A percentile compares a stretch with the other conserved stretches of the same genome.
Evolutionary conservation across 2,797 vertebrate genomes (phyloP).

Genomic region (Leuciscus waleckii): DNA sequence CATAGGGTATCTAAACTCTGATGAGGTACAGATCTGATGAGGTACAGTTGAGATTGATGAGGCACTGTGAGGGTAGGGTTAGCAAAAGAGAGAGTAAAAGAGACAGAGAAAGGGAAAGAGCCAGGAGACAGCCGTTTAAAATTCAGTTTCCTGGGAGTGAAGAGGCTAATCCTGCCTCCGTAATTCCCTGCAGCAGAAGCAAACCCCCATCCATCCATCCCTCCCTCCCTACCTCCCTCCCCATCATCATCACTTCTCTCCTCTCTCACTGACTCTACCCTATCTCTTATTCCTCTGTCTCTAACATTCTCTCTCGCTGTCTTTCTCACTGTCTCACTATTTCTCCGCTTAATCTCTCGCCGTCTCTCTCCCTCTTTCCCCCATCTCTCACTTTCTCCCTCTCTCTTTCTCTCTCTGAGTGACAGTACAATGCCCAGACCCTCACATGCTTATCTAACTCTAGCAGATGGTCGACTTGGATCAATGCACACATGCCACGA

Average conservation of each 20-base stretch:
- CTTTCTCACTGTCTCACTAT: slow-evolving; percentile 54
- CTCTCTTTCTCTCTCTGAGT: slow-evolving; percentile 88
- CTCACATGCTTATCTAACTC: slow-evolving; percentile 99
- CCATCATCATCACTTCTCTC: slow-evolving; percentile 57
- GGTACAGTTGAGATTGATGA: slow-evolving; percentile 49
- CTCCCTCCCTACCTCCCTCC: slow-evolving; percentile 56
- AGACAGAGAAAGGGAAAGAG: slow-evolving; percentile 66
- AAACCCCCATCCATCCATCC: slow-evolving; percentile 82
- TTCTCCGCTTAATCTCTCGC: slow-evolving; percentile 75
- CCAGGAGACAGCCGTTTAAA: slow-evolving; percentile 94
- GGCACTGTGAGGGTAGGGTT: slow-evolving; percentile 45
- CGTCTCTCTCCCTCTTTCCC: slow-evolving; percentile 69
- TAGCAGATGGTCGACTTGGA: slow-evolving; percentile 99
- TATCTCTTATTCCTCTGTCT: slow-evolving; percentile 68
- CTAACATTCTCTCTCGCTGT: slow-evolving; percentile 59
- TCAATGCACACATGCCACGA: slow-evolving; percentile 99
- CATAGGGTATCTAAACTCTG: slow-evolving; percentile 38
- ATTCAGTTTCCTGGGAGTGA: slow-evolving; percentile 99
- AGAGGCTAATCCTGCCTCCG: slow-evolving; percentile 99
- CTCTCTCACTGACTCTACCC: slow-evolving; percentile 84
- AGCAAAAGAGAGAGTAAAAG: slow-evolving; percentile 69
- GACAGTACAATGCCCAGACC: slow-evolving; percentile 99
- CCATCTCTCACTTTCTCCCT: slow-evolving; percentile 74
- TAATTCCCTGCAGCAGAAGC: slow-evolving; percentile 99
- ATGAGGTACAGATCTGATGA: slow-evolving; percentile 54